phyloP scores from a whole-genome alignment of 1,140 invertebrate species.

The Epicauta chinensis region DNA sequence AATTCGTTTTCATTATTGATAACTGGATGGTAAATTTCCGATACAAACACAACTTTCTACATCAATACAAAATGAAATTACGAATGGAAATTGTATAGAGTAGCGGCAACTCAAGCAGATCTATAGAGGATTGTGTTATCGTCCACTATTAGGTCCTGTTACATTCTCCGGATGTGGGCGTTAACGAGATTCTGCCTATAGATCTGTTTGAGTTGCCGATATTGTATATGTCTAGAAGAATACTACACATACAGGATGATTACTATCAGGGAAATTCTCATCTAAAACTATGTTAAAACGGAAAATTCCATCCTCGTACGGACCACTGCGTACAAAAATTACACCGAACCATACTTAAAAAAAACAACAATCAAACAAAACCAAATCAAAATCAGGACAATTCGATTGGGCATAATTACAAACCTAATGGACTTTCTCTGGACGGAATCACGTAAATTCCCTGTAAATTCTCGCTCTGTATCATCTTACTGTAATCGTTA shows the following conservation, averaged over 20 bases:
- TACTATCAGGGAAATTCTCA: conserved; percentile 80
- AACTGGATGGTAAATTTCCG: conserved; percentile 80
- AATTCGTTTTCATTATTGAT: conserved; percentile 71
- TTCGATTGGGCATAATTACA: conserved; percentile 38
- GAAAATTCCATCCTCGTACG: conserved; percentile 84
- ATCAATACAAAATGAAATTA: too few relatives aligned
- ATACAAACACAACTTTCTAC: conserved; percentile 79
- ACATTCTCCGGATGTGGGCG: too few relatives aligned
- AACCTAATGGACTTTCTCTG: conserved; percentile 67
- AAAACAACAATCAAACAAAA: conserved; percentile 1
- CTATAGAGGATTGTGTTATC: too few relatives aligned
- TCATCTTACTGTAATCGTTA: conserved; percentile 60
- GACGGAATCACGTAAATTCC: conserved; percentile 92
- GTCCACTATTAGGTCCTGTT: too few relatives aligned
- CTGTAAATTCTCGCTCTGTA: conserved; percentile 75
- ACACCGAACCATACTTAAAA: conserved; percentile 88
- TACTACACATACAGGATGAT: conserved; percentile 59
- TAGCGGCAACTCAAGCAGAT: too few relatives aligned
- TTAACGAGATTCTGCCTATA: too few relatives aligned
- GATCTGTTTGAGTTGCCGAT: background rate
- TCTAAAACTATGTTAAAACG: conserved; percentile 81
- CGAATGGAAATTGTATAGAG: too few relatives aligned
- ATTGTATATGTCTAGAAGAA: too few relatives aligned
- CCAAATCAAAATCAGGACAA: background rate
- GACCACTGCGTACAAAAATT: conserved; percentile 80